phyloP scores from a whole-genome alignment of 2,113 vertebrate genomes.

The Serranochromis macrocephalus region DNA sequence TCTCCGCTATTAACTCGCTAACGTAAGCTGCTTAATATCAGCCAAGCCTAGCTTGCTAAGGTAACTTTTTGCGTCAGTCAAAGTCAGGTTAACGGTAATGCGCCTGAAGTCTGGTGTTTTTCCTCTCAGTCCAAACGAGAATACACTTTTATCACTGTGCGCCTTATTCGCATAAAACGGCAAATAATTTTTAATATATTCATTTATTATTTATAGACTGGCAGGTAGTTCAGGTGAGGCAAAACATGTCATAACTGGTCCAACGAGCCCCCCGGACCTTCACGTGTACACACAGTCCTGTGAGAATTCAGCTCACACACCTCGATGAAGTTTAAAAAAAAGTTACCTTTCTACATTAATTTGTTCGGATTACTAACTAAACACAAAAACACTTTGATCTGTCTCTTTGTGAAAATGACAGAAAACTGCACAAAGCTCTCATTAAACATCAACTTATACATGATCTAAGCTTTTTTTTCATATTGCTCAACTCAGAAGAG shows the following conservation, averaged over 20 bases:
- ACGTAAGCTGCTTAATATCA: background rate
- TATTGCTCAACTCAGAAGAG: background rate
- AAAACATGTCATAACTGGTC: background rate
- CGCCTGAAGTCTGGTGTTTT: background rate
- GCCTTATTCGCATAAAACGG: background rate
- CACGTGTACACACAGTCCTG: background rate
- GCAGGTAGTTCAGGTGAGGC: background rate
- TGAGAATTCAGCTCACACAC: background rate
- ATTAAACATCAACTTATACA: background rate
- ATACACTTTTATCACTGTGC: background rate
- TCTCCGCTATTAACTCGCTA: background rate
- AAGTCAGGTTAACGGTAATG: background rate
- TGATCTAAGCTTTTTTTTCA: background rate
- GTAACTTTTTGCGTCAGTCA: background rate
- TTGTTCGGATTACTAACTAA: background rate
- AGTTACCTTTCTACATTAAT: background rate
- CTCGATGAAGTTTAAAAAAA: background rate
- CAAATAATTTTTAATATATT: background rate
- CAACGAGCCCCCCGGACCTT: background rate
- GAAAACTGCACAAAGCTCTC: background rate
- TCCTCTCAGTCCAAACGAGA: background rate
- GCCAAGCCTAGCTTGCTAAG: background rate
- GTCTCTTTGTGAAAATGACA: background rate
- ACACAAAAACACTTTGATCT: background rate
- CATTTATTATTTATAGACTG: background rate